Evolutionary conservation across 92 coral and sea anemone species (phyloP).

Genomic region (Actinernus sp.): DNA sequence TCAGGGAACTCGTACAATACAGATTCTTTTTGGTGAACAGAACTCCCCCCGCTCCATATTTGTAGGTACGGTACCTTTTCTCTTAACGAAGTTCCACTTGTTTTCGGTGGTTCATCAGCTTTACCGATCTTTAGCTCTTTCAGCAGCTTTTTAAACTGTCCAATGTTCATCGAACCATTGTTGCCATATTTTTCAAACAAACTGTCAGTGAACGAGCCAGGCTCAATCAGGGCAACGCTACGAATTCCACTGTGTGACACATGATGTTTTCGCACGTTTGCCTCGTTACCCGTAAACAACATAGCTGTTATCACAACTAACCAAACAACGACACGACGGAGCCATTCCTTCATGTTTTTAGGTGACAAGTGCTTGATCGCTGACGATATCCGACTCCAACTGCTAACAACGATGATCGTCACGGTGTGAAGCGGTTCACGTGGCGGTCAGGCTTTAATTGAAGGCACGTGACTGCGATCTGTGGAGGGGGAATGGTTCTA

Average conservation of each 20-base stretch:
- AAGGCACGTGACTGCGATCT: no score
- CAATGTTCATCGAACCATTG: conserved; percentile 61
- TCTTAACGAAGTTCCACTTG: neutral
- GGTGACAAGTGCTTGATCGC: no score
- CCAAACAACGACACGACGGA: no score
- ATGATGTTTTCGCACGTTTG: conserved; percentile 4
- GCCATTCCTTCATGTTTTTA: no score
- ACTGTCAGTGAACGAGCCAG: conserved; percentile 54
- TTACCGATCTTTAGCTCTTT: conserved; percentile 59
- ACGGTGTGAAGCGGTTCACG: no score
- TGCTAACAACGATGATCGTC: no score
- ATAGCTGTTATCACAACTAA: no score
- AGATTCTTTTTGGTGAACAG: neutral
- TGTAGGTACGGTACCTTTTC: neutral
- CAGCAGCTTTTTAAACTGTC: conserved; percentile 53
- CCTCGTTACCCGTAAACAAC: no score
- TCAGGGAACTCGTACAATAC: no score
- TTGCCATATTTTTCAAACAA: conserved; percentile 72
- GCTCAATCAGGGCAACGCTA: conserved; percentile 49
- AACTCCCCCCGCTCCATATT: conserved; percentile 12
- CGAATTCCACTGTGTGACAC: conserved; percentile 72
- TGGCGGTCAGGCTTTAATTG: no score
- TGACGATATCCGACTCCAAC: no score
- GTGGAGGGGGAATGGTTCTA: no score
- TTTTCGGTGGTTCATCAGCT: conserved; percentile 11